phyloP scores from a whole-genome alignment of 2,888 invertebrate genomes.

The Eupithecia pulchellata region DNA sequence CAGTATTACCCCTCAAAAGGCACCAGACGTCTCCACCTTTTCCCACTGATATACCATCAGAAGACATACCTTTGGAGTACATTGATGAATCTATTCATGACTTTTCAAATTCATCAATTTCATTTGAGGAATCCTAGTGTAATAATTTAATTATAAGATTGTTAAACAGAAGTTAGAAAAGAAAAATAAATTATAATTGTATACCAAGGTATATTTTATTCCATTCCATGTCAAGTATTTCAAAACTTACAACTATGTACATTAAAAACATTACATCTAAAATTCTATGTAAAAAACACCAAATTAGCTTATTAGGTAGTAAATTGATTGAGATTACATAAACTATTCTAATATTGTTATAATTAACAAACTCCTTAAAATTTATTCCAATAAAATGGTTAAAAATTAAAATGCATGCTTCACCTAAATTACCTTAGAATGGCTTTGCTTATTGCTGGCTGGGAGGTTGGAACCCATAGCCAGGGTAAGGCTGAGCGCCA shows the following conservation, averaged over 20 bases:
- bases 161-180: constrained; percentile 12
- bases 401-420: neutral
- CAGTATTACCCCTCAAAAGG: constrained; percentile 87
- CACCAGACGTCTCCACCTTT: constrained; percentile 88
- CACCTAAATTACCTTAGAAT: constrained; percentile 15
- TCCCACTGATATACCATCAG: constrained; percentile 90
- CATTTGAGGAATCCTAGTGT: constrained; percentile 79
- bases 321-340: constrained; percentile 24
- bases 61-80: constrained; percentile 89
- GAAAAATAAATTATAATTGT: neutral
- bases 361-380: constrained; percentile 17
- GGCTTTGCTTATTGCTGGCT: constrained; percentile 81
- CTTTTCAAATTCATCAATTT: constrained; percentile 90
- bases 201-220: constrained; percentile 20
- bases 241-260: constrained; percentile 28
- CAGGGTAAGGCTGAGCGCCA: constrained; percentile 90
- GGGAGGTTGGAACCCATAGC: constrained; percentile 92
- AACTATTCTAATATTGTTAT: constrained; percentile 11
- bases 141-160: neutral
- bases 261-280: constrained; percentile 15
- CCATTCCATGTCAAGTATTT: constrained; percentile 38
- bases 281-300: constrained; percentile 6
- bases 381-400: neutral
- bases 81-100: constrained; percentile 91
- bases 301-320: neutral